These are phyloP conservation scores for Hyphantria cunea DNA, from an alignment of 1,140 invertebrate species.

Conservation along the genomic window DNA sequence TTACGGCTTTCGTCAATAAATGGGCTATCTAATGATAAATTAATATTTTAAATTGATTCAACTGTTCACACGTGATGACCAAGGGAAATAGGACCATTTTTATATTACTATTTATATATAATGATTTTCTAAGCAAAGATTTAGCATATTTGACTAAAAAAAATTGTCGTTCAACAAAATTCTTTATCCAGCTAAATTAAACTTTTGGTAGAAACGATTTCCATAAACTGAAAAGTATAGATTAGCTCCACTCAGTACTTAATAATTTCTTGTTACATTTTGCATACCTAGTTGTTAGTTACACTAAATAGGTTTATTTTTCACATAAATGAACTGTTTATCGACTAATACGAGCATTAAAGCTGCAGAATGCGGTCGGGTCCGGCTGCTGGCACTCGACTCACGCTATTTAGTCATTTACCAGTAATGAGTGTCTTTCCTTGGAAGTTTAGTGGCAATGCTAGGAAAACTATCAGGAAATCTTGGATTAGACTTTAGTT, in stretches of 20 bases:
- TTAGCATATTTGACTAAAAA: no score
- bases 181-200: no score
- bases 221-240: background rate
- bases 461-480: conserved; percentile 19
- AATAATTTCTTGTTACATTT: conserved; percentile 37
- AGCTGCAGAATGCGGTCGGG: conserved; percentile 39
- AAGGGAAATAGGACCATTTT: no score
- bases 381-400: conserved; percentile 21
- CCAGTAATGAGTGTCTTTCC: conserved; percentile 39
- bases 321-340: conserved; percentile 47
- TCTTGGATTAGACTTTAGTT: conserved; percentile 17
- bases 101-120: no score
- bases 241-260: conserved; percentile 13
- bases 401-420: conserved; percentile 56
- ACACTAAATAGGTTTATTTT: conserved; percentile 43
- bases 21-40: no score
- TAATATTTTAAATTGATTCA: no score
- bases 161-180: no score
- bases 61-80: no score
- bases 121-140: no score
- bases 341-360: conserved; percentile 40
- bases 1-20: no score
- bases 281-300: conserved; percentile 38
- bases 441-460: conserved; percentile 1
- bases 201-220: no score